phyloP scores from a whole-genome alignment of 2,797 vertebrate species.

The Onychomys leucogaster region DNA sequence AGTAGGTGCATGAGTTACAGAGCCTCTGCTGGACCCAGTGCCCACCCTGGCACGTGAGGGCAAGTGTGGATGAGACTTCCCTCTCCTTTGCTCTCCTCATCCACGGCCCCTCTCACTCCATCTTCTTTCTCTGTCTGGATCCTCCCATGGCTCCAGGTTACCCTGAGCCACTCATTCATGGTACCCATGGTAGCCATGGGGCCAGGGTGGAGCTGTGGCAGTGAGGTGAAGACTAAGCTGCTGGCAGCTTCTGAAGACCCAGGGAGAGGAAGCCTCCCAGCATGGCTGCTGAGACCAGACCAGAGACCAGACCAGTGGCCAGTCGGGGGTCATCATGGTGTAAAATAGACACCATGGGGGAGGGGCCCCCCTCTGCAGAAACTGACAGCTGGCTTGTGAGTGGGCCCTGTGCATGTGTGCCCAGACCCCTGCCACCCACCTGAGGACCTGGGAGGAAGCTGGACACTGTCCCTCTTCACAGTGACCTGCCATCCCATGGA shows the following conservation, averaged over 20 bases:
- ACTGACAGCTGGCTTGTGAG: background rate
- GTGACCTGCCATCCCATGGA: fast-evolving
- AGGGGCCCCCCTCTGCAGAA: background rate
- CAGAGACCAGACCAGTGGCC: background rate
- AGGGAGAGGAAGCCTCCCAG: background rate
- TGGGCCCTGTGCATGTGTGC: background rate
- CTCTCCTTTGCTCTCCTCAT: background rate
- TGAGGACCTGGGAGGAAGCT: background rate
- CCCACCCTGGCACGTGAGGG: too few species aligned
- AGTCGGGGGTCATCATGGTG: background rate
- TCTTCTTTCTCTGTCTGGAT: background rate
- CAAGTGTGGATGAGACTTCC: too few species aligned
- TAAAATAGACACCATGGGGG: background rate
- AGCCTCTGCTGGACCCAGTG: background rate
- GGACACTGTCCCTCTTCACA: background rate
- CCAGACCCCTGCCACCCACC: background rate
- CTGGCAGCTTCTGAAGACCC: background rate
- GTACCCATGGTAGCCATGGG: background rate
- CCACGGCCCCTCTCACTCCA: background rate
- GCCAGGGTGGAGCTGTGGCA: background rate
- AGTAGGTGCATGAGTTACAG: background rate
- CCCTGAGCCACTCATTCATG: background rate
- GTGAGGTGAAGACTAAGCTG: background rate
- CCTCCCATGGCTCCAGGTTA: background rate
- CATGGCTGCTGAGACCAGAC: background rate